These are phyloP conservation scores for Helicoverpa armigera DNA, from an alignment of 1,140 invertebrate species.

Conservation along the genomic window DNA sequence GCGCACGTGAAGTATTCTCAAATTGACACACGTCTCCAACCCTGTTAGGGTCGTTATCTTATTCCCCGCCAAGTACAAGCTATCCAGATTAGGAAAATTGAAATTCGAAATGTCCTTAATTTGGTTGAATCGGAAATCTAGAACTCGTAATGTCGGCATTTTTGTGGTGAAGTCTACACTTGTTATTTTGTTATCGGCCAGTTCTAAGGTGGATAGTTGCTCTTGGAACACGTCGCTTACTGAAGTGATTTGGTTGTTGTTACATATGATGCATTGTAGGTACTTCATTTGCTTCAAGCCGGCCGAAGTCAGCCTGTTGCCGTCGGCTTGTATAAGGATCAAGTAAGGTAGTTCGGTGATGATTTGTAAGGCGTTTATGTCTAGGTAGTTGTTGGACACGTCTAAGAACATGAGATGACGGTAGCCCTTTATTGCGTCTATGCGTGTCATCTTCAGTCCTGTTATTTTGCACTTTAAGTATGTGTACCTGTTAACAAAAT, in stretches of 20 bases:
- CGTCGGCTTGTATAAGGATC: slow-evolving; percentile 85
- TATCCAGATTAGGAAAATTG: slow-evolving; percentile 83
- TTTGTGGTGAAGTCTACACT: slow-evolving; percentile 67
- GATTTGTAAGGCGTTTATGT: slow-evolving; percentile 80
- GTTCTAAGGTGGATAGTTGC: slow-evolving; percentile 84
- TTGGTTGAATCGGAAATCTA: slow-evolving; percentile 85
- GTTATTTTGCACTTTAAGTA: slow-evolving; percentile 79
- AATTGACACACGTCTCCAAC: slow-evolving; percentile 78
- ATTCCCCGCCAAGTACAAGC: slow-evolving; percentile 84
- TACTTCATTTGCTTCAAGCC: slow-evolving; percentile 84
- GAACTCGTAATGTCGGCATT: slow-evolving; percentile 79
- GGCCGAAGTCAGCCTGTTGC: slow-evolving; percentile 82
- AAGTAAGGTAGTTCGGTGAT: slow-evolving; percentile 84
- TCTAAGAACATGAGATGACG: slow-evolving; percentile 87
- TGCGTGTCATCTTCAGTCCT: slow-evolving; percentile 83
- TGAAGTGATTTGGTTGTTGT: slow-evolving; percentile 82
- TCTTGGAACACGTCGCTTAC: slow-evolving; percentile 85
- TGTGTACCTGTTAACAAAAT: slow-evolving; percentile 72
- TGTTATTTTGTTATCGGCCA: slow-evolving; percentile 83
- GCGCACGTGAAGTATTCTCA: slow-evolving; percentile 85
- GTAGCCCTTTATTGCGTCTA: slow-evolving; percentile 81
- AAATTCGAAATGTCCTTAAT: slow-evolving; percentile 79
- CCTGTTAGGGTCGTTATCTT: slow-evolving; percentile 78
- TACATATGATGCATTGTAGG: slow-evolving; percentile 86
- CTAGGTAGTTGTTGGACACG: slow-evolving; percentile 85